These are phyloP conservation scores for Trematomus loennbergii DNA, from an alignment of 2,113 vertebrate genomes.

Conservation along the genomic window DNA sequence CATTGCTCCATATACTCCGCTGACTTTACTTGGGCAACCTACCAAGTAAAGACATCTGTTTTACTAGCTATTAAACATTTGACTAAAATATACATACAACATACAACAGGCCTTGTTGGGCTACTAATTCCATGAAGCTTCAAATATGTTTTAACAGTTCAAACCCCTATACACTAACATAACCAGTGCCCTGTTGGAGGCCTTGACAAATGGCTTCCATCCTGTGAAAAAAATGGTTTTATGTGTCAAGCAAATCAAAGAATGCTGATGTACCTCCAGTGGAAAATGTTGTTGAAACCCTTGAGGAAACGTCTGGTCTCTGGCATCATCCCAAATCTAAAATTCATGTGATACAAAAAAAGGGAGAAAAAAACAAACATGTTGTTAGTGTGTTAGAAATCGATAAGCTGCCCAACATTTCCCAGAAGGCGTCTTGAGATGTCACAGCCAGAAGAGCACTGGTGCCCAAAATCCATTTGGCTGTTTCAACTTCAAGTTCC, in stretches of 20 bases:
- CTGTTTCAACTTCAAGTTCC: too few relatives aligned
- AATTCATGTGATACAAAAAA: slow-evolving; percentile 7
- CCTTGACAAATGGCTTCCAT: not conserved
- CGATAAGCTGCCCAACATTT: not conserved
- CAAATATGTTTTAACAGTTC: not conserved
- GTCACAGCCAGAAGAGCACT: not conserved
- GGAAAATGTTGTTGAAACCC: slow-evolving; percentile 55
- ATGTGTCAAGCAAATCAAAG: not conserved
- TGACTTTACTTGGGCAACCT: not conserved
- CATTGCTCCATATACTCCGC: not conserved
- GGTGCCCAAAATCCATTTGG: too few relatives aligned
- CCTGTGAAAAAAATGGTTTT: not conserved
- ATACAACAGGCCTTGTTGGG: not conserved
- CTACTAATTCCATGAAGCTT: not conserved
- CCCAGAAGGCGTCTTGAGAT: not conserved
- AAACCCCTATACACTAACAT: not conserved
- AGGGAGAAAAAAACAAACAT: not conserved
- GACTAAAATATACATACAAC: not conserved
- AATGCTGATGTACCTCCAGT: slow-evolving; percentile 68
- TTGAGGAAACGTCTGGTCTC: slow-evolving; percentile 62
- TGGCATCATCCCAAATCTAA: slow-evolving; percentile 71
- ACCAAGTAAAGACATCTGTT: not conserved
- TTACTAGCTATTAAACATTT: not conserved
- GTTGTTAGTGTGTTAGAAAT: not conserved
- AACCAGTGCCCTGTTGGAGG: not conserved